Base-by-base conservation (phyloP, 2,888 invertebrate species). In the Catocala nupta region DNA sequence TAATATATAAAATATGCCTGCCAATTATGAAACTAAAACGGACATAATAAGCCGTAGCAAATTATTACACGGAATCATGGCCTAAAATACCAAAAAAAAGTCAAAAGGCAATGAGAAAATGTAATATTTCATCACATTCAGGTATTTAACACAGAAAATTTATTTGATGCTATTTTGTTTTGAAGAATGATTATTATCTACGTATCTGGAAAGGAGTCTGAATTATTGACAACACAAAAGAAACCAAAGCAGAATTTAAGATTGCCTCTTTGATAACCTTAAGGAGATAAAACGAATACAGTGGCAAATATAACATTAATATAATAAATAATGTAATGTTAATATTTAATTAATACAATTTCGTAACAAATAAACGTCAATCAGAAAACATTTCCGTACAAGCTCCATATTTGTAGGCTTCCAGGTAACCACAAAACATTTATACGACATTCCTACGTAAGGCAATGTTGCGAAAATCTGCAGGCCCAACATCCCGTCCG, bases 401-500 rank as follows among this genome's bases (percentile, higher is more conserved):
- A 49, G 13, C 11, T 36, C n/a, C 51, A 36, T 51, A 33, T 34
- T 51, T 51, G 12, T 39, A 51, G 36, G 5, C 1, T 12, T 39
- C 36, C 7, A 12, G 7, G 12, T 5, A 2, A 5, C n/a, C 1
- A 47, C 39, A 74, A 71, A 70, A 71, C 55, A 63, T 59, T 61
- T 51, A 65, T 64, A 61, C 65, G 51, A 55, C 64, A 74, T 77
- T 69, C 61, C 66, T 48, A 42, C 54, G 66, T 68, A 64, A 66
- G 65, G 67, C 67, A 70, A 68, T 63, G 69, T 70, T 70, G 77
- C 79, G 73, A 78, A 73, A 80, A 78, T 71, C 70, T 59, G 68
- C 60, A 78, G 64, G 61, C n/a, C 44, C 55, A 59, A 73, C 67
- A 71, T 71, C 70, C 68, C 59, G 71, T 49, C 39, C 5, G 55